These are phyloP conservation scores for Brachionichthys hirsutus DNA, from an alignment of 2,113 vertebrate species.

Conservation along the genomic window DNA sequence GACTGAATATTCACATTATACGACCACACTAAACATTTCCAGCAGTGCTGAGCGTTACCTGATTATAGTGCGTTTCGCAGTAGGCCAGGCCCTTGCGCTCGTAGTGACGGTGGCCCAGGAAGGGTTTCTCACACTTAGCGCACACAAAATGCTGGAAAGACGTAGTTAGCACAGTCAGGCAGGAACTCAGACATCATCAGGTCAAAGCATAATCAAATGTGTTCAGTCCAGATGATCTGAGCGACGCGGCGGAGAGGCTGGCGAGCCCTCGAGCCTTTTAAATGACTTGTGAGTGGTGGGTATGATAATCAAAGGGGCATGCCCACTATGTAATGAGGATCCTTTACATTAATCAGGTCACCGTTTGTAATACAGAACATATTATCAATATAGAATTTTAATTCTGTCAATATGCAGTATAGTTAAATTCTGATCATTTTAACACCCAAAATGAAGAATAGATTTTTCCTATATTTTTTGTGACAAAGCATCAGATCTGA, in stretches of 20 bases:
- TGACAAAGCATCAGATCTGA: too few species aligned
- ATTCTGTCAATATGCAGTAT: too few species aligned
- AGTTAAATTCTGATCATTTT: neutral
- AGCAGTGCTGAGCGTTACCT: slow-evolving; percentile 78
- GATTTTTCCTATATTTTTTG: neutral
- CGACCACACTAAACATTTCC: neutral
- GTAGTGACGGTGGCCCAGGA: slow-evolving; percentile 96
- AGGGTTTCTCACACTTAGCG: slow-evolving; percentile 99
- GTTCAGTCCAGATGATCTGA: slow-evolving; percentile 22
- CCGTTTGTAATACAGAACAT: too few species aligned
- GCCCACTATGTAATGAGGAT: neutral
- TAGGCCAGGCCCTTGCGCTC: slow-evolving; percentile 96
- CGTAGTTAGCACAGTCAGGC: slow-evolving; percentile 45
- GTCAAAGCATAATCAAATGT: slow-evolving; percentile 35
- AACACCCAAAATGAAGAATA: neutral
- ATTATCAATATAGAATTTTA: too few species aligned
- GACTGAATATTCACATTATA: too few species aligned
- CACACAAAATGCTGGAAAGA: slow-evolving; percentile 98
- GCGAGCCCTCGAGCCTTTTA: slow-evolving; percentile 8
- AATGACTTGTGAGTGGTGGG: neutral
- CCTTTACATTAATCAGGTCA: neutral
- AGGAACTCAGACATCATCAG: slow-evolving; percentile 28
- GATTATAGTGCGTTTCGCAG: slow-evolving; percentile 98
- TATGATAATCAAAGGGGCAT: neutral
- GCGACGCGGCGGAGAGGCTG: neutral